phyloP scores from a whole-genome alignment of 2,888 invertebrate species.

The Acholoe squamosa region DNA sequence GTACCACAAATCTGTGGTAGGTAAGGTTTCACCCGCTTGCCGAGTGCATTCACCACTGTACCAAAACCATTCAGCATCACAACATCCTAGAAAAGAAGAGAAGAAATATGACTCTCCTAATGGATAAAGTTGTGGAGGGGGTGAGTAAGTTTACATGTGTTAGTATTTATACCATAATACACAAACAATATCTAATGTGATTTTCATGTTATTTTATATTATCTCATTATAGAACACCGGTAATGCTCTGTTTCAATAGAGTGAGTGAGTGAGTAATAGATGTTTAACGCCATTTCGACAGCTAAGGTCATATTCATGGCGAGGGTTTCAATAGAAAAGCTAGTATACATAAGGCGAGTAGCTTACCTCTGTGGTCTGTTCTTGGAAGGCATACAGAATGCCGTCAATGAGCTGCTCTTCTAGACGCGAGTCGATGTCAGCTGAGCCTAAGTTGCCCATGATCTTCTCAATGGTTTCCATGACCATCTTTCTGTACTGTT shows the following conservation, averaged over 20 bases:
- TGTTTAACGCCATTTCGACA: no score
- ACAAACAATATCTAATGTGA: no score
- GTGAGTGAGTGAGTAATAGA: no score
- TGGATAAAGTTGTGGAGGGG: no score
- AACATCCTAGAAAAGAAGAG: slow-evolving; percentile 89
- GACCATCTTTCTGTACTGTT: slow-evolving; percentile 99
- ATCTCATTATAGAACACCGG: no score
- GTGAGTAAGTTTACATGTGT: no score
- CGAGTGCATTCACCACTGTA: slow-evolving; percentile 98
- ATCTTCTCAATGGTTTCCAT: slow-evolving; percentile 99
- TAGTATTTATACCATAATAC: no score
- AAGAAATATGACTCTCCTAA: neutral
- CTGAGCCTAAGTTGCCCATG: slow-evolving; percentile 97
- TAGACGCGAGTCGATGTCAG: slow-evolving; percentile 97
- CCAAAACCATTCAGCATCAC: slow-evolving; percentile 99
- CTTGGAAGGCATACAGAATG: slow-evolving; percentile 99
- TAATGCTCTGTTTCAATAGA: no score
- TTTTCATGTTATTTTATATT: no score
- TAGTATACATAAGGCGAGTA: neutral
- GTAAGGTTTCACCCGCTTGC: slow-evolving; percentile 98
- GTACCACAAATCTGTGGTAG: slow-evolving; percentile 99
- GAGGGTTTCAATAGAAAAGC: no score
- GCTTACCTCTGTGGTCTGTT: slow-evolving; percentile 97
- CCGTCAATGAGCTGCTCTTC: slow-evolving; percentile 99
- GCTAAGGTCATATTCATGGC: no score